Percentiles rank a stretch among this genome's conserved stretches.
phyloP scores from a whole-genome alignment of 2,113 vertebrate species.

The Buteo buteo region DNA sequence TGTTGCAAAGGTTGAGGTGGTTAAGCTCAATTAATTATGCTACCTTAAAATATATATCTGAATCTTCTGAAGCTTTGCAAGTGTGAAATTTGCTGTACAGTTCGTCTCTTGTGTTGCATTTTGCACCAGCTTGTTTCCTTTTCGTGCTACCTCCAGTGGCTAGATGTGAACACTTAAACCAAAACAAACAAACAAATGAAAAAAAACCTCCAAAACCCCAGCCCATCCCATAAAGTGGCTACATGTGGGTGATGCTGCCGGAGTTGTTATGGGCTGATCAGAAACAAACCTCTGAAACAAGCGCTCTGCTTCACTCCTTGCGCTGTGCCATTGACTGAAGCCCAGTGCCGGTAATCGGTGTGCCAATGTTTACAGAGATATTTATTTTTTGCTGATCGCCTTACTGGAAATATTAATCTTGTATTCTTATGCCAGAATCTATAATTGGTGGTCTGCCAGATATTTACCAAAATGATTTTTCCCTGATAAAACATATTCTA shows the following conservation, averaged over 20 bases:
- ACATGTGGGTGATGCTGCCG: fast-evolving
- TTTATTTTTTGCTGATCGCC: neutral
- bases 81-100: fast-evolving
- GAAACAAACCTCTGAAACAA: neutral
- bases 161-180: neutral
- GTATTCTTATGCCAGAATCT: too few relatives aligned
- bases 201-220: neutral
- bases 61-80: too few relatives aligned
- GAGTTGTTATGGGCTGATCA: fast-evolving
- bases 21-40: neutral
- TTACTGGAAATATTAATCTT: neutral
- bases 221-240: fast-evolving
- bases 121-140: neutral
- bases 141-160: fast-evolving
- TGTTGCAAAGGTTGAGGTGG: neutral
- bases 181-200: too few relatives aligned
- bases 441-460: neutral
- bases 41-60: fast-evolving
- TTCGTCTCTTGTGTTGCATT: fast-evolving
- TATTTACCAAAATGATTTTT: neutral
- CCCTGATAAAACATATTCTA: neutral
- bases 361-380: neutral
- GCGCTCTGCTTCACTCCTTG: neutral
- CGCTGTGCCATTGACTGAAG: fast-evolving
- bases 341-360: fast-evolving